A percentile compares a stretch with the other conserved stretches of the same genome.
Conservation (phyloP, 2,797 vertebrate genomes). For the Girardinus metallicus region DNA sequence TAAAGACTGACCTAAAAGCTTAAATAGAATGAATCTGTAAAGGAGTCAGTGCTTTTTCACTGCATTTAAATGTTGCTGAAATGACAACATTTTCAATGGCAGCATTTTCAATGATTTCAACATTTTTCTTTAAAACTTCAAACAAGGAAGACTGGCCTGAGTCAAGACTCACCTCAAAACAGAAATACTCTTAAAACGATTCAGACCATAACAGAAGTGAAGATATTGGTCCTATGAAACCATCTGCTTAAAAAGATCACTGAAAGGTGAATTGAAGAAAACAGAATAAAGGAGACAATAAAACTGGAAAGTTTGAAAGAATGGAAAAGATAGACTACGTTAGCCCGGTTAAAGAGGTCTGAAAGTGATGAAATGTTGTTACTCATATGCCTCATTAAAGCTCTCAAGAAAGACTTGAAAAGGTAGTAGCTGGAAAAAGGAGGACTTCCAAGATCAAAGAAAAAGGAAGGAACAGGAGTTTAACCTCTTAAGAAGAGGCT, state of each 20-base stretch:
- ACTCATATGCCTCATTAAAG: slow-evolving; percentile 35
- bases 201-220: slow-evolving; percentile 32
- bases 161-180: not conserved
- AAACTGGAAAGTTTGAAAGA: slow-evolving; percentile 37
- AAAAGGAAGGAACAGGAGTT: slow-evolving; percentile 55
- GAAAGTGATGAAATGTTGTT: slow-evolving; percentile 55
- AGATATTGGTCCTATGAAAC: slow-evolving; percentile 40
- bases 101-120: not conserved
- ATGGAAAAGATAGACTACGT: slow-evolving; percentile 27
- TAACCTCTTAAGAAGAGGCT: slow-evolving; percentile 59
- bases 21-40: not conserved
- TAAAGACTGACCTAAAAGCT: not conserved
- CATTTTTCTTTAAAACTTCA: not conserved
- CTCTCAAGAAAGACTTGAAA: slow-evolving; percentile 28
- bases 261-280: slow-evolving; percentile 16
- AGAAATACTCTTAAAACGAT: slow-evolving; percentile 30
- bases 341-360: slow-evolving; percentile 29
- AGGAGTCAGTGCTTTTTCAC: not conserved
- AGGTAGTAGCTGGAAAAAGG: slow-evolving; percentile 1
- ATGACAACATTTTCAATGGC: not conserved
- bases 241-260: slow-evolving; percentile 28
- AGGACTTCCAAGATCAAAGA: slow-evolving; percentile 62
- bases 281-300: slow-evolving; percentile 31
- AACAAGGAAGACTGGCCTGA: not conserved
- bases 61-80: not conserved